These are phyloP conservation scores for Notodonta dromedarius DNA, from an alignment of 2,888 invertebrate species.

Conservation along the genomic window DNA sequence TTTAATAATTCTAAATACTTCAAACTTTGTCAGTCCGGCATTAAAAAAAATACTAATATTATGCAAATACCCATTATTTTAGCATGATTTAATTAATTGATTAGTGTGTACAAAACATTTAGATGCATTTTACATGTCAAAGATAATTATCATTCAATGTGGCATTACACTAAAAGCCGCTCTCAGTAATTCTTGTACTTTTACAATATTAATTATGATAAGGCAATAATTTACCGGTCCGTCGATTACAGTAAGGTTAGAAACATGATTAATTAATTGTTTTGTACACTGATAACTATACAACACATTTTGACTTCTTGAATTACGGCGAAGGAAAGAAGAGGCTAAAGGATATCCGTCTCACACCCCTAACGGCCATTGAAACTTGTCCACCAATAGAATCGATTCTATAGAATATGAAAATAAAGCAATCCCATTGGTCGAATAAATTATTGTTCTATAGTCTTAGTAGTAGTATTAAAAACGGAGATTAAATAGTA, in stretches of 20 bases:
- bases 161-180: constrained; percentile 27
- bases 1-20: too few species aligned
- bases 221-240: constrained; percentile 23
- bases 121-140: constrained; percentile 13
- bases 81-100: neutral
- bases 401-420: too few species aligned
- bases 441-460: too few species aligned
- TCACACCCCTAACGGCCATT: too few species aligned
- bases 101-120: neutral
- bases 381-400: too few species aligned
- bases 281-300: constrained; percentile 17
- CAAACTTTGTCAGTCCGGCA: too few species aligned
- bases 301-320: constrained; percentile 4
- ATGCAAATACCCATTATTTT: neutral
- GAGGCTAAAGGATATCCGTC: too few species aligned
- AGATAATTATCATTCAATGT: constrained; percentile 17
- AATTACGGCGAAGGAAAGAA: neutral
- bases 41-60: too few species aligned
- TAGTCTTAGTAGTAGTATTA: too few species aligned
- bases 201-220: constrained; percentile 35
- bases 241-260: constrained; percentile 15
- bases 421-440: too few species aligned
- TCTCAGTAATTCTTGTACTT: constrained; percentile 17
- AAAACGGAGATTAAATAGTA: too few species aligned
- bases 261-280: constrained; percentile 36